A percentile compares a stretch with the other conserved stretches of the same genome.
Conservation (phyloP, 2,797 vertebrate genomes). For the Mus spretus region DNA sequence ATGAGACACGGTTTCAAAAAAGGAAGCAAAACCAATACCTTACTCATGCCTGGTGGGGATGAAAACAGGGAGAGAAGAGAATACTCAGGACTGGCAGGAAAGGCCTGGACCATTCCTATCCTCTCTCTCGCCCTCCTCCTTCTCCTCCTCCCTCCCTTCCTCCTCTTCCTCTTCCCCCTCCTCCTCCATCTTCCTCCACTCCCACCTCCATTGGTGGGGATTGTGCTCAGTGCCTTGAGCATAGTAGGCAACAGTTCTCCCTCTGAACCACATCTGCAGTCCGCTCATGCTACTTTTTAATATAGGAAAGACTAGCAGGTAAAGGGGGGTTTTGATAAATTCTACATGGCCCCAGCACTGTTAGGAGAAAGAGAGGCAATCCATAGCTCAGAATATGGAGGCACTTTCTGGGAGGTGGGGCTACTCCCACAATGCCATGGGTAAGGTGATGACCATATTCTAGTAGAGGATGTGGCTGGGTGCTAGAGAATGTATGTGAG, state of each 20-base stretch:
- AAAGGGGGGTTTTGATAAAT: background rate
- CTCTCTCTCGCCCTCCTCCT: background rate
- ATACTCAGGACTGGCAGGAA: background rate
- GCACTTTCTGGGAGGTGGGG: background rate
- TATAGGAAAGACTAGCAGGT: background rate
- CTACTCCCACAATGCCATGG: background rate
- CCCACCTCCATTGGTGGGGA: background rate
- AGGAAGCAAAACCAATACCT: conserved; percentile 10
- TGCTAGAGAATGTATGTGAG: background rate
- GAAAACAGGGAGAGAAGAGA: background rate
- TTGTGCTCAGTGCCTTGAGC: background rate
- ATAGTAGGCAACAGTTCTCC: background rate
- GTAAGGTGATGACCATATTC: background rate
- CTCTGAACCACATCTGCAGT: too few relatives aligned
- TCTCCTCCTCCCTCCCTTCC: too few relatives aligned
- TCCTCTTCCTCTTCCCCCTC: too few relatives aligned
- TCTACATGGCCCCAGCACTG: background rate
- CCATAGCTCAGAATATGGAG: background rate
- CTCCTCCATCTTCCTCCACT: too few relatives aligned
- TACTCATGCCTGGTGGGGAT: background rate
- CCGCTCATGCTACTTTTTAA: background rate
- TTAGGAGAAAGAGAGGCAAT: background rate
- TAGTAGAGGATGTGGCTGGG: background rate
- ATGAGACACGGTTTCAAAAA: background rate
- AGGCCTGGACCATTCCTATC: background rate